These are phyloP conservation scores for Listronotus oregonensis DNA, from an alignment of 1,140 invertebrate genomes.

Conservation along the genomic window DNA sequence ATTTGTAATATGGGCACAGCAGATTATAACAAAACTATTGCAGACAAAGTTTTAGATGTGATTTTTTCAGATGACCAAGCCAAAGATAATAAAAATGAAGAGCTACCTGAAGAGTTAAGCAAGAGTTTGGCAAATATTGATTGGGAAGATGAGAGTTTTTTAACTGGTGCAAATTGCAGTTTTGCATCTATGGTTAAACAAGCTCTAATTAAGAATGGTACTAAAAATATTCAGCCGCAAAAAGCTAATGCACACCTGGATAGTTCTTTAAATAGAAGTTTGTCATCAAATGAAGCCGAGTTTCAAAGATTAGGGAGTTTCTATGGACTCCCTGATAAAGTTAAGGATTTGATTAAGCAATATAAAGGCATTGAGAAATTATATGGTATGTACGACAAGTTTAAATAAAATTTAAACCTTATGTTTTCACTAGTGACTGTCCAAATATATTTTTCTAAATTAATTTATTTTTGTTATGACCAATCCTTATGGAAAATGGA, in stretches of 20 bases:
- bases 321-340: conserved; percentile 71
- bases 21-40: conserved; percentile 20
- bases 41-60: conserved; percentile 42
- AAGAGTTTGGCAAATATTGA: conserved; percentile 27
- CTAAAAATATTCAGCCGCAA: conserved; percentile 36
- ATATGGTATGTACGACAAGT: conserved; percentile 62
- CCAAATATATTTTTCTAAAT: too few relatives aligned
- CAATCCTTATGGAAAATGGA: too few relatives aligned
- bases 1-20: conserved; percentile 46
- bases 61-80: conserved; percentile 31
- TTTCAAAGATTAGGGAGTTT: conserved; percentile 61
- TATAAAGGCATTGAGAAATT: conserved; percentile 71
- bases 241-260: conserved; percentile 25
- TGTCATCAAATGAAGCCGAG: conserved; percentile 20
- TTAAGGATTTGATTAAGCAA: conserved; percentile 66
- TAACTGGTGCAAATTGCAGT: conserved; percentile 37
- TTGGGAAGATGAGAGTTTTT: conserved; percentile 33
- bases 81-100: conserved; percentile 28
- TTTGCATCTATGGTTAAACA: conserved; percentile 46
- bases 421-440: too few relatives aligned
- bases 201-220: conserved; percentile 47
- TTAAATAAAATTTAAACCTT: too few relatives aligned
- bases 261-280: conserved; percentile 27
- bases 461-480: too few relatives aligned
- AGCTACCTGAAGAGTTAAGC: conserved; percentile 19